phyloP scores from a whole-genome alignment of 1,140 invertebrate species.

The Gryllus bimaculatus region DNA sequence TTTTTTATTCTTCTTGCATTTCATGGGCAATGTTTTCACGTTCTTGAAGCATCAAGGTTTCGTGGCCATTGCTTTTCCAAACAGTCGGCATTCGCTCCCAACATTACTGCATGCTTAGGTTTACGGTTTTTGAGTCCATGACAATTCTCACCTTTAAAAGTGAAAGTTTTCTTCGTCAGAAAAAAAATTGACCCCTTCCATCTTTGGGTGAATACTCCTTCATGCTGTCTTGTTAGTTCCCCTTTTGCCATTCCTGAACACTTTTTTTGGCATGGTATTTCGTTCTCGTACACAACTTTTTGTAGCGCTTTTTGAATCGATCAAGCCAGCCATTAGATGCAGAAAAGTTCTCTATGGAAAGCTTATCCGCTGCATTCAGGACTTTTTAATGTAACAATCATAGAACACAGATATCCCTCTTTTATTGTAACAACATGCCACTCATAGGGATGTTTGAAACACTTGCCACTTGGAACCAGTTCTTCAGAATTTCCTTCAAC shows the following conservation, averaged over 20 bases:
- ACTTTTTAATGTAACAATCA: background rate
- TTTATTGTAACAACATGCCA: background rate
- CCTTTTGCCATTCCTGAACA: background rate
- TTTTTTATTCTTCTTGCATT: slow-evolving; percentile 34
- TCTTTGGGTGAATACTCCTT: slow-evolving; percentile 26
- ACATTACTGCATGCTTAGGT: slow-evolving; percentile 33
- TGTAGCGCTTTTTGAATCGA: background rate
- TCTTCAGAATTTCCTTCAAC: background rate
- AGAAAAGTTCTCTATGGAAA: background rate
- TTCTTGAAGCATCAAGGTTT: slow-evolving; percentile 32
- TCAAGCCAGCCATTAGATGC: too few relatives aligned
- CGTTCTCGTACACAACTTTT: background rate
- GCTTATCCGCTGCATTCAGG: background rate
- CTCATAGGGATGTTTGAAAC: background rate
- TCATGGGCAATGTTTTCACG: slow-evolving; percentile 30
- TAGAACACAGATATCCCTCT: too few relatives aligned
- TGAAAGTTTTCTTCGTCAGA: too few relatives aligned
- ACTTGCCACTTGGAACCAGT: slow-evolving; percentile 2
- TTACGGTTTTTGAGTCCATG: slow-evolving; percentile 34
- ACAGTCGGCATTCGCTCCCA: slow-evolving; percentile 34
- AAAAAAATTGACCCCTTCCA: too few relatives aligned
- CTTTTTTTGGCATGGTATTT: background rate
- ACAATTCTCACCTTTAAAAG: slow-evolving; percentile 29
- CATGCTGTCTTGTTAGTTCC: background rate
- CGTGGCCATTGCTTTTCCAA: slow-evolving; percentile 30